Base-by-base conservation (phyloP, 2,888 invertebrate species). In the Mactromeris polynyma region DNA sequence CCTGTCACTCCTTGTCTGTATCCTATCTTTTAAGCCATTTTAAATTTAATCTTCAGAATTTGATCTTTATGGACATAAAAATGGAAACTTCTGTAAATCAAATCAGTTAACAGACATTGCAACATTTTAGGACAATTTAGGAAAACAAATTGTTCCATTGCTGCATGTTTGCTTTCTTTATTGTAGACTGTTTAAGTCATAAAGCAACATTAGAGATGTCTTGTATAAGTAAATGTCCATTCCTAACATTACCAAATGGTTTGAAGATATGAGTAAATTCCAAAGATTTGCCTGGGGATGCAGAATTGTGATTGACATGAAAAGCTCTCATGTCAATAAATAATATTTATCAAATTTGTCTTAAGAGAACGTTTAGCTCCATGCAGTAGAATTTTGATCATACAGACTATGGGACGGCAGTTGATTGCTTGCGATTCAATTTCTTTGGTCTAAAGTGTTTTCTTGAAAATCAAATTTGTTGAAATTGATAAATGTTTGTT, bases 401-500 rank as follows among this genome's bases (percentile, higher is more conserved):
- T 33, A 14, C 36, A 73, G 73, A 33, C 73, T 33, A 36, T 2
- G 36, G 17, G 36, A 33, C 73, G 36, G 33, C 19, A 11, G 19
- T 17, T 73, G 73, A 73, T 73, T 73, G 19, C 73, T 19, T 19
- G 36, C 73, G 0, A 73, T 73, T 36, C 17, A 73, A 36, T 73
- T 73, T 73, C 33, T 17, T 73, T 33, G 73, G 33, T 33, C 36
- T 17, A 36, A 36, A 36, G 73, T 36, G 36, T 73, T 73, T 17
- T 36, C 73, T 73, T 73, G 73, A 73, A 73, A 73, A 73, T 73
- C 36, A 73, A 11, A 73, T 73, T 73, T 73, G 73, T 26, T 73
- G 73, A 36, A 73, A 73, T 26, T 36, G n/a, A 26, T 26, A 7
- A 73, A 73, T 73, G 73, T 2, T 36, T 36, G 17, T 17, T 26